A percentile compares a stretch with the other conserved stretches of the same genome.
phyloP scores from a whole-genome alignment of 2,797 vertebrate species.

The Lagorchestes hirsutus region DNA sequence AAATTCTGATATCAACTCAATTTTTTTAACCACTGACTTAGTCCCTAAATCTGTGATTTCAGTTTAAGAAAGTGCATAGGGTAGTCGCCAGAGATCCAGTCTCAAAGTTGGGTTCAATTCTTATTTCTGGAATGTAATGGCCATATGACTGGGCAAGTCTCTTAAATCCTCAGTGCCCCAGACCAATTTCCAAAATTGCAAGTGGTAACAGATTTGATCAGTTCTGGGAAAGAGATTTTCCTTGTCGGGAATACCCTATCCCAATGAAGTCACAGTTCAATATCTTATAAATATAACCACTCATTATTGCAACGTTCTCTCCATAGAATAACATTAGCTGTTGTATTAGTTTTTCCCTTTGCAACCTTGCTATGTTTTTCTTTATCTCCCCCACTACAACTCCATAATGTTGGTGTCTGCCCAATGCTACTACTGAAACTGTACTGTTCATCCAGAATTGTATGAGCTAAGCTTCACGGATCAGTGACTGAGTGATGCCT shows the following conservation, averaged over 20 bases:
- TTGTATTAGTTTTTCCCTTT: background rate
- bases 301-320: background rate
- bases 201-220: background rate
- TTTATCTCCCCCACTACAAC: background rate
- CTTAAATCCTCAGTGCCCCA: background rate
- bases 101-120: background rate
- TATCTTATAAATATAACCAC: background rate
- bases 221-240: background rate
- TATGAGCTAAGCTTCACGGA: constrained; percentile 74
- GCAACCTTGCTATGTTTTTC: background rate
- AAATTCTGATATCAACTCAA: background rate
- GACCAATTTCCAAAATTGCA: background rate
- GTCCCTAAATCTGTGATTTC: background rate
- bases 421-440: constrained; percentile 65
- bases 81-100: background rate
- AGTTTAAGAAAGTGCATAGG: background rate
- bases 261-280: background rate
- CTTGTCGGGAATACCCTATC: background rate
- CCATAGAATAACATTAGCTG: background rate
- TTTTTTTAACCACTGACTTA: background rate
- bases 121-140: background rate
- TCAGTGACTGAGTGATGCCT: constrained; percentile 75
- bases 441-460: constrained; percentile 58
- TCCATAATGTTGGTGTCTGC: constrained; percentile 6
- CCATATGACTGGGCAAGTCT: background rate